These are phyloP conservation scores for Cheilosia urbana DNA, from an alignment of 2,888 invertebrate species.

Conservation along the genomic window DNA sequence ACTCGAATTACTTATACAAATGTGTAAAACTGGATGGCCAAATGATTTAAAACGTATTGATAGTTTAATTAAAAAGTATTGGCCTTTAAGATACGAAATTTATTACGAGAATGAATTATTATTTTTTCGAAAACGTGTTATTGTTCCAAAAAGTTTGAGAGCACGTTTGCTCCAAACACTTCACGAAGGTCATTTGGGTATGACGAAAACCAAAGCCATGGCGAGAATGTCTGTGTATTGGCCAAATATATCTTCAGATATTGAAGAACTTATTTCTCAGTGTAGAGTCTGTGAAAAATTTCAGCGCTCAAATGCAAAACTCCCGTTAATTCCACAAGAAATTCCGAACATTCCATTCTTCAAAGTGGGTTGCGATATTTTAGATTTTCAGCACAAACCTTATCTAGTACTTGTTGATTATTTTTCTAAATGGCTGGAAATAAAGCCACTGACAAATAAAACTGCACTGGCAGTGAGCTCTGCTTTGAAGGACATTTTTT, in stretches of 20 bases:
- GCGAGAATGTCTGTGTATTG: conserved; percentile 46
- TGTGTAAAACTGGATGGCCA: conserved; percentile 56
- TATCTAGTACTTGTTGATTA: conserved; percentile 29
- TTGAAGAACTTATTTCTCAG: conserved; percentile 34
- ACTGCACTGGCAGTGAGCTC: conserved; percentile 7
- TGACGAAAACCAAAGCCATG: conserved; percentile 37
- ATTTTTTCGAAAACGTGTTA: conserved; percentile 45
- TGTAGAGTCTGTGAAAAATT: conserved; percentile 27
- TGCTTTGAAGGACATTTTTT: conserved; percentile 8
- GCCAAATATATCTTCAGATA: conserved; percentile 49
- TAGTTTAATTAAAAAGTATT: conserved; percentile 24
- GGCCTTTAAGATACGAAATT: conserved; percentile 36
- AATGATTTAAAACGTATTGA: conserved; percentile 9
- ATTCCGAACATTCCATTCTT: conserved; percentile 11
- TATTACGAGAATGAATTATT: conserved; percentile 35
- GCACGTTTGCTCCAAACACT: conserved; percentile 15
- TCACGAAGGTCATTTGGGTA: conserved; percentile 45
- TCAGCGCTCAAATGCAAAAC: background rate
- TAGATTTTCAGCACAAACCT: background rate
- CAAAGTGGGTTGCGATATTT: conserved; percentile 19
- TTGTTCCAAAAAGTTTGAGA: conserved; percentile 33
- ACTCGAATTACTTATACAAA: conserved; percentile 1
- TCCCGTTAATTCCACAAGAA: conserved; percentile 10
- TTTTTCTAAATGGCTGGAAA: conserved; percentile 37
- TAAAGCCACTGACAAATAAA: conserved; percentile 14